Evolutionary conservation across 2,797 vertebrate genomes (phyloP).

Genomic region (Pseudochirops corinnae): DNA sequence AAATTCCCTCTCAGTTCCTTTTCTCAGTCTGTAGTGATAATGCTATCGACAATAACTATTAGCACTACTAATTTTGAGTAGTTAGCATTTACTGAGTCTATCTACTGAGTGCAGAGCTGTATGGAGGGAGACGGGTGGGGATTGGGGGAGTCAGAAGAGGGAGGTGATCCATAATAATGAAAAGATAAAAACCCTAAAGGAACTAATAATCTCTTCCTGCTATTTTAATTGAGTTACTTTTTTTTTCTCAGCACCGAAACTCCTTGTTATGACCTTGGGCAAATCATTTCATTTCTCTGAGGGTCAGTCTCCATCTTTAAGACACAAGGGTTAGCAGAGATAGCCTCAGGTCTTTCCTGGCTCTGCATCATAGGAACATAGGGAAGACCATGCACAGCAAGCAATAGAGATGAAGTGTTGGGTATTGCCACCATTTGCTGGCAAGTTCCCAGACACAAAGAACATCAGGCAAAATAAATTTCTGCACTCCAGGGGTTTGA

Average conservation of each 20-base stretch:
- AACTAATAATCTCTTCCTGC: not conserved
- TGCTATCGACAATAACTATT: not conserved
- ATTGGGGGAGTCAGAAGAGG: accelerated
- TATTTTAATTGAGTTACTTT: not conserved
- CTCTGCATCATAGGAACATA: not conserved
- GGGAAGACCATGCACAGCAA: not conserved
- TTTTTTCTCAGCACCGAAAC: not conserved
- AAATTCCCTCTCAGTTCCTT: not conserved
- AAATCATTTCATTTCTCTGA: not conserved
- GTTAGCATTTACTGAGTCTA: not conserved
- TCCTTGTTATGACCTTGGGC: not conserved
- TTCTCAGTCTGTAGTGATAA: slow-evolving; percentile 19
- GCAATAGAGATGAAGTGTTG: not conserved
- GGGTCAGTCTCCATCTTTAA: not conserved
- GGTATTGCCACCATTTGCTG: not conserved
- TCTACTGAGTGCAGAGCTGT: not conserved
- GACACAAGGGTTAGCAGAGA: not conserved
- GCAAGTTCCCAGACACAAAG: not conserved
- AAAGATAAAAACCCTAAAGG: not conserved
- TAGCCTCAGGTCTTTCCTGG: not conserved
- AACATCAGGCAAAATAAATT: not conserved
- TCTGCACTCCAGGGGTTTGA: not conserved
- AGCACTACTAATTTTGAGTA: not conserved
- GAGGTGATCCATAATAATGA: not conserved
- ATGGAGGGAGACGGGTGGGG: accelerated